Evolutionary conservation across 2,797 vertebrate species (phyloP), one percentile per base, ranked within the genome.

Genomic region (Sparus aurata): DNA sequence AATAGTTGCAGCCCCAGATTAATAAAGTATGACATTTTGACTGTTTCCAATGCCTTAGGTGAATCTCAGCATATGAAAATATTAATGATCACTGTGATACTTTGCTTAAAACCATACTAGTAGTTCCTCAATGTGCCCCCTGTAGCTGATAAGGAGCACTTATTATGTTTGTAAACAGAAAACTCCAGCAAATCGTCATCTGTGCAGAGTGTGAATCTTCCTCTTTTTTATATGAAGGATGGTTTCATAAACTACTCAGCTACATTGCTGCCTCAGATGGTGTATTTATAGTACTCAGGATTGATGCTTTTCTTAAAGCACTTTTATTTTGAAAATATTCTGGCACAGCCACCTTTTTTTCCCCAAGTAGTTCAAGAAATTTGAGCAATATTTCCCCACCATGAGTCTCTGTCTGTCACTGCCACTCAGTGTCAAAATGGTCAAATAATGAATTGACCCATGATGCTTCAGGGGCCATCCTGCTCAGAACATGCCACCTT

Each of bases 401-500:
- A 12, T 27, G 5, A 71, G n/a, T 71, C 55, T 82, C 45, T 69
- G 1, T 65, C 59, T 59, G 59, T 82, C 58, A 8, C 30, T 71
- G 9, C 79, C 13, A 27, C 20, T 84, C 30, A 81, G 27, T 73
- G 67, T 82, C 52, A 72, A 52, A 64, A 23, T 16, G 45, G 30
- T 27, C 67, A 62, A 76, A 79, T 27, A 38, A 80, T 73, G 30
- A 65, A 65, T 84, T 22, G 27, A 7, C 61, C 8, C 46, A 55
- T 46, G n/a, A 73, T 70, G 49, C 58, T 47, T 74, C 17, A 23
- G 58, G 22, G 43, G 16, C n/a, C 63, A 30, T 75, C 71, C 59
- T 62, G 41, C 49, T 77, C 34, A 72, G 30, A 77, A 77, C 55
- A 82, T 25, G 47, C 46, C 61, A 55, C 47, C 41, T 75, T 72